Percentiles rank a stretch among this genome's conserved stretches.
Conservation (phyloP, 2,113 vertebrate genomes). For the Erythrocercus mccallii region DNA sequence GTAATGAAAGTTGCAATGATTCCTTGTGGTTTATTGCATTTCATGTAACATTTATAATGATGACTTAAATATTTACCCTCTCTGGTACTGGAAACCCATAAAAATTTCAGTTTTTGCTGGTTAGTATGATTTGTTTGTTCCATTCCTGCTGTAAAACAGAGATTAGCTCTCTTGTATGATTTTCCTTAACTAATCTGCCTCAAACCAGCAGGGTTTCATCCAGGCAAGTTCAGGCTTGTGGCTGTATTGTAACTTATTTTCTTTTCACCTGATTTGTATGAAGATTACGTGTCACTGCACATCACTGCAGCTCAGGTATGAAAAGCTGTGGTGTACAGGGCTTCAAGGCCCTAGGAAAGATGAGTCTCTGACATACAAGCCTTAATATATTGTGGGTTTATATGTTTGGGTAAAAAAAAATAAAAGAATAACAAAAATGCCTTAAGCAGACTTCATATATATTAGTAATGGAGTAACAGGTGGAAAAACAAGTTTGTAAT, state of each 20-base stretch:
- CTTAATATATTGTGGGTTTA: neutral
- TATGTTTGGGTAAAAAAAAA: neutral
- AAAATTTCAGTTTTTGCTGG: neutral
- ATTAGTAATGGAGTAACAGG: neutral
- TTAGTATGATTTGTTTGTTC: neutral
- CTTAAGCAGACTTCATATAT: neutral
- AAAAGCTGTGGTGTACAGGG: neutral
- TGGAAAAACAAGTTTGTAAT: neutral
- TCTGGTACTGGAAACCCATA: neutral
- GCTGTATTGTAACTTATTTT: neutral
- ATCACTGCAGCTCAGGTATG: neutral
- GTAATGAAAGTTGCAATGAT: neutral
- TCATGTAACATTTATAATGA: neutral
- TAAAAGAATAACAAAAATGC: neutral
- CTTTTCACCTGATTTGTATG: neutral
- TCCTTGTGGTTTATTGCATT: neutral
- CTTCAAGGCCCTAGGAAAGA: neutral
- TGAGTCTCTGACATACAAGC: neutral
- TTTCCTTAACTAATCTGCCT: neutral
- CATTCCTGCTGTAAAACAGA: neutral
- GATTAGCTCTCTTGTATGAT: neutral
- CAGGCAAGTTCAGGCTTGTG: neutral
- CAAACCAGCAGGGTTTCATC: neutral
- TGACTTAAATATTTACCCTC: neutral
- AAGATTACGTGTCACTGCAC: neutral